Percentiles rank a stretch among this genome's conserved stretches.
These are phyloP conservation scores for Ectemnius cavifrons DNA, from an alignment of 2,888 invertebrate genomes.

Conservation along the genomic window DNA sequence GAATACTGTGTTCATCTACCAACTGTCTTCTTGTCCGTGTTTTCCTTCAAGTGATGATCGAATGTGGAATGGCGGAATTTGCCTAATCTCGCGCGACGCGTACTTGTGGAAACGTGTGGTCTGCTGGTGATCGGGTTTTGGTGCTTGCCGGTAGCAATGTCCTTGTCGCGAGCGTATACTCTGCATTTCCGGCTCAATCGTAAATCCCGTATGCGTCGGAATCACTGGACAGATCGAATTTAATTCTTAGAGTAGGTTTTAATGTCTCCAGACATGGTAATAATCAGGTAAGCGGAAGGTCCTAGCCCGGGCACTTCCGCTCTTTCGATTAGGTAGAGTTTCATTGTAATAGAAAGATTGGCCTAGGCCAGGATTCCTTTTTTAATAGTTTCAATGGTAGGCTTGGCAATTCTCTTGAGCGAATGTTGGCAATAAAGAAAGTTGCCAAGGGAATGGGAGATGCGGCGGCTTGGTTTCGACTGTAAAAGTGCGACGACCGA, in stretches of 20 bases:
- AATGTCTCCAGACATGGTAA: no score
- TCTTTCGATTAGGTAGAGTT: background rate
- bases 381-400: background rate
- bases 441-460: background rate
- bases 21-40: background rate
- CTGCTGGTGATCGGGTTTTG: background rate
- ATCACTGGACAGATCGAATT: background rate
- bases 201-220: background rate
- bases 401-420: background rate
- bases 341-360: background rate
- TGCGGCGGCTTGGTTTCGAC: constrained; percentile 11
- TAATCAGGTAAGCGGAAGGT: no score
- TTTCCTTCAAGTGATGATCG: background rate
- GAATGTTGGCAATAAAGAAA: background rate
- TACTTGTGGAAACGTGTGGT: background rate
- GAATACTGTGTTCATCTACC: background rate
- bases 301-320: no score
- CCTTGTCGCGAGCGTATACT: constrained; percentile 13
- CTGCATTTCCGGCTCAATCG: constrained; percentile 11
- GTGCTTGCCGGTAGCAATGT: constrained; percentile 12
- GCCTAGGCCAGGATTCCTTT: background rate
- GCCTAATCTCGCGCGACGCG: background rate
- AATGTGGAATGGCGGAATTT: background rate
- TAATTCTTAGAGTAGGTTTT: background rate
- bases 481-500: background rate